Evolutionary conservation across 2,888 invertebrate species (phyloP).

Genomic region (Nomada fucata): DNA sequence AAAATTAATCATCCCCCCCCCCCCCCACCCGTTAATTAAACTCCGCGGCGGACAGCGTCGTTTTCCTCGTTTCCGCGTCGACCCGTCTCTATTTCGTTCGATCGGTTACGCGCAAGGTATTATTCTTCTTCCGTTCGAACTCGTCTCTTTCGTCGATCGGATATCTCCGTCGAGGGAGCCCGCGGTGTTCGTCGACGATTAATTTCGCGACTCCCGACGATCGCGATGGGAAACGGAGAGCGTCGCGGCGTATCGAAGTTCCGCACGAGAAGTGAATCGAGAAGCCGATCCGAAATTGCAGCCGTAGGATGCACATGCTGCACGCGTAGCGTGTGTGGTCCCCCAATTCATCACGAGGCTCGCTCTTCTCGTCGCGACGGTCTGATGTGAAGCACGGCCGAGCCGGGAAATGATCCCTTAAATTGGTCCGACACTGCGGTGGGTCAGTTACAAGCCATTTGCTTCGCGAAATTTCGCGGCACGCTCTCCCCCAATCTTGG

Average conservation of each 20-base stretch:
- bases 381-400: slow-evolving; percentile 78
- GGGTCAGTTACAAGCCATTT: slow-evolving; percentile 81
- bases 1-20: slow-evolving; percentile 73
- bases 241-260: slow-evolving; percentile 41
- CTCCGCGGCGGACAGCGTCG: slow-evolving; percentile 46
- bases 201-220: not conserved
- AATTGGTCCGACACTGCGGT: slow-evolving; percentile 82
- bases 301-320: slow-evolving; percentile 50
- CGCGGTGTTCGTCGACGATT: not conserved
- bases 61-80: slow-evolving; percentile 16
- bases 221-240: not conserved
- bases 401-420: slow-evolving; percentile 82
- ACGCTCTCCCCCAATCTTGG: slow-evolving; percentile 22
- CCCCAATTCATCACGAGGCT: slow-evolving; percentile 73
- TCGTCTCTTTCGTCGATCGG: no score
- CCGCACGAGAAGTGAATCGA: slow-evolving; percentile 55
- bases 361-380: slow-evolving; percentile 77
- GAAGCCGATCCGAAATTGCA: slow-evolving; percentile 57
- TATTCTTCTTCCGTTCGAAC: no score
- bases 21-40: slow-evolving; percentile 69
- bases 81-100: not conserved
- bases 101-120: no score
- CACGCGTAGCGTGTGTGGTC: slow-evolving; percentile 74
- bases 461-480: slow-evolving; percentile 69
- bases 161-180: no score